These are phyloP conservation scores for Philopotamus ludificatus DNA, from an alignment of 1,140 invertebrate species.

Conservation along the genomic window DNA sequence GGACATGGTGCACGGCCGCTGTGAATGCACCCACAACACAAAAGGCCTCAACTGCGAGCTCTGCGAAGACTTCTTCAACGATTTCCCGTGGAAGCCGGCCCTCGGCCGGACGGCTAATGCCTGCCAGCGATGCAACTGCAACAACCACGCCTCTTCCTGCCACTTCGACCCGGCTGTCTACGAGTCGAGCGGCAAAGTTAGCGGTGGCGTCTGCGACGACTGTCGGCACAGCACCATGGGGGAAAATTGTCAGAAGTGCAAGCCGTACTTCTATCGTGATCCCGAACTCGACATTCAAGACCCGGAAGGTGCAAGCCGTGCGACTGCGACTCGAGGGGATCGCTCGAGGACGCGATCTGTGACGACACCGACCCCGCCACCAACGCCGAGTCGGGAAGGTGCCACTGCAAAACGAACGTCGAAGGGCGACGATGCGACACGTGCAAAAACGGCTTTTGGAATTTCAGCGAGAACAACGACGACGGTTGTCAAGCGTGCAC, in stretches of 20 bases:
- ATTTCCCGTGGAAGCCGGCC: slow-evolving; percentile 94
- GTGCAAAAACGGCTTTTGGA: slow-evolving; percentile 89
- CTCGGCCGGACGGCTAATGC: slow-evolving; percentile 89
- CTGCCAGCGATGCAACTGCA: slow-evolving; percentile 90
- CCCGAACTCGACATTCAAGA: slow-evolving; percentile 76
- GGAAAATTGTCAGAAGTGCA: slow-evolving; percentile 91
- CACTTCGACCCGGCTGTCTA: slow-evolving; percentile 87
- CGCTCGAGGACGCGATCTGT: slow-evolving; percentile 84
- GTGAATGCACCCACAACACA: slow-evolving; percentile 92
- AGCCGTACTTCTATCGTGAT: slow-evolving; percentile 88
- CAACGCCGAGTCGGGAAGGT: slow-evolving; percentile 74
- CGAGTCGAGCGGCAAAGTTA: slow-evolving; percentile 78
- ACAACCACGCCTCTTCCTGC: slow-evolving; percentile 83
- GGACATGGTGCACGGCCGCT: slow-evolving; percentile 93
- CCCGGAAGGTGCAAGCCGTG: slow-evolving; percentile 86
- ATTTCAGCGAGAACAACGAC: slow-evolving; percentile 75
- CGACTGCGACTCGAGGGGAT: slow-evolving; percentile 76
- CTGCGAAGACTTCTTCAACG: slow-evolving; percentile 92
- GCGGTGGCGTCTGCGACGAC: slow-evolving; percentile 91
- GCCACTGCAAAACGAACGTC: slow-evolving; percentile 81
- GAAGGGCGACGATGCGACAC: slow-evolving; percentile 77
- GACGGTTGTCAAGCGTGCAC: slow-evolving; percentile 88
- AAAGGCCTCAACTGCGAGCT: slow-evolving; percentile 89
- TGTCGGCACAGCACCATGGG: slow-evolving; percentile 91
- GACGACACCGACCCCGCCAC: slow-evolving; percentile 75